A percentile compares a stretch with the other conserved stretches of the same genome.
These are phyloP conservation scores for Agrenia bidenticulata DNA, from an alignment of 2,888 invertebrate genomes.

Conservation along the genomic window DNA sequence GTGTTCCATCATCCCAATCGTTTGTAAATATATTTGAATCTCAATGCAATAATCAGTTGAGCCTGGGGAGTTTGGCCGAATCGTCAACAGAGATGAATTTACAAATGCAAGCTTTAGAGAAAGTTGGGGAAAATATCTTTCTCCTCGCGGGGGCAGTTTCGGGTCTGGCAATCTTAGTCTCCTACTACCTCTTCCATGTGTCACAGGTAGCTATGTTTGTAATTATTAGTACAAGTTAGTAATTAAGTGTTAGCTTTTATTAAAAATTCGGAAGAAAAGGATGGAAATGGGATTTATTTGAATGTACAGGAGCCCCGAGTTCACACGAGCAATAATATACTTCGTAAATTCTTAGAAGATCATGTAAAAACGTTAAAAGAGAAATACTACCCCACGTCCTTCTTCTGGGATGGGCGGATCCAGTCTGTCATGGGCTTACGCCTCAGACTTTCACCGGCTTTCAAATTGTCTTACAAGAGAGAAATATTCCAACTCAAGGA, in stretches of 20 bases:
- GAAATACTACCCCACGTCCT: slow-evolving; percentile 74
- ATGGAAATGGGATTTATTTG: background rate
- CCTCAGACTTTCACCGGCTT: slow-evolving; percentile 40
- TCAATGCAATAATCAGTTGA: too few species aligned
- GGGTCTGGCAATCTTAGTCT: slow-evolving; percentile 40
- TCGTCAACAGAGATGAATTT: slow-evolving; percentile 10
- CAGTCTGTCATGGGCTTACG: slow-evolving; percentile 45
- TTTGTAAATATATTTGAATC: too few species aligned
- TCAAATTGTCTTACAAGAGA: slow-evolving; percentile 55
- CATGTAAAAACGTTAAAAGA: slow-evolving; percentile 67
- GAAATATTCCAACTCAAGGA: slow-evolving; percentile 70
- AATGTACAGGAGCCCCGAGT: slow-evolving; percentile 45
- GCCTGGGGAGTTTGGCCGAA: background rate
- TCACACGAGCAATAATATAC: slow-evolving; percentile 42
- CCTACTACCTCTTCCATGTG: slow-evolving; percentile 49
- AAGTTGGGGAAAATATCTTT: slow-evolving; percentile 41
- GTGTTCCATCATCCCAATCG: too few species aligned
- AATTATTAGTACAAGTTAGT: background rate
- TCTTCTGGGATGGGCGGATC: slow-evolving; percentile 62
- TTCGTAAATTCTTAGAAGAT: slow-evolving; percentile 65
- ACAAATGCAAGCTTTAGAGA: slow-evolving; percentile 41
- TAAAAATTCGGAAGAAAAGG: too few species aligned
- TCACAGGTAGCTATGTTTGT: slow-evolving; percentile 33
- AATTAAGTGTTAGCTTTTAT: too few species aligned
- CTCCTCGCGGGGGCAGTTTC: slow-evolving; percentile 45